These are phyloP conservation scores for Uropetala carovei DNA, from an alignment of 2,888 invertebrate species.

Conservation along the genomic window DNA sequence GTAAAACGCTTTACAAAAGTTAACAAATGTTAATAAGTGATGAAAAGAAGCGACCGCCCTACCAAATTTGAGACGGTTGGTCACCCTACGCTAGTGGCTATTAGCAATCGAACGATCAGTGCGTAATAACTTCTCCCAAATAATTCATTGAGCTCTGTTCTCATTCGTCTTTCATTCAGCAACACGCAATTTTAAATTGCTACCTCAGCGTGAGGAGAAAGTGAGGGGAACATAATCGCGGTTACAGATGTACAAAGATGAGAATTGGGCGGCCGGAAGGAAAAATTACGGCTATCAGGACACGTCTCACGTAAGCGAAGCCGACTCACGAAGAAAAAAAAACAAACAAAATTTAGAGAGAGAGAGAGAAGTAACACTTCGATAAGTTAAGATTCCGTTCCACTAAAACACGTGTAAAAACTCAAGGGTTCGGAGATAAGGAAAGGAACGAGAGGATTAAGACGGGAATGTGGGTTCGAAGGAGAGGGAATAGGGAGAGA, in stretches of 20 bases:
- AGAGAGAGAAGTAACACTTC: constrained; percentile 7
- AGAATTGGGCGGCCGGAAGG: neutral
- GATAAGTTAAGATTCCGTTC: constrained; percentile 57
- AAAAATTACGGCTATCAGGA: neutral
- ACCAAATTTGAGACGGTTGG: no score
- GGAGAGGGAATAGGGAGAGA: neutral
- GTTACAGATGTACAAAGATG: neutral
- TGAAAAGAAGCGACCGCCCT: no score
- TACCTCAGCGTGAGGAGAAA: neutral
- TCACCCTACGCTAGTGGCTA: no score
- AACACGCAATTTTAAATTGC: no score
- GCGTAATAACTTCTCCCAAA: no score
- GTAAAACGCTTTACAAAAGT: no score
- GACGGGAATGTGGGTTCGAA: neutral
- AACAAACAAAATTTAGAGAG: constrained; percentile 32
- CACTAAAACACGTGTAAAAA: constrained; percentile 56
- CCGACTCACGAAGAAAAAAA: constrained; percentile 1
- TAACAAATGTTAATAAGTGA: no score
- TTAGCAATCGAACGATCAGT: no score
- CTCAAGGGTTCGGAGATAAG: constrained; percentile 57
- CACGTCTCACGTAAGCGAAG: neutral
- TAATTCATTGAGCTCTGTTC: no score
- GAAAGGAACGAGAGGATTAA: neutral
- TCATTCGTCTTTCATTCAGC: no score
- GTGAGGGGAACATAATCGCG: neutral